phyloP scores from a whole-genome alignment of 2,797 vertebrate species.

The Acanthurus lineatus region DNA sequence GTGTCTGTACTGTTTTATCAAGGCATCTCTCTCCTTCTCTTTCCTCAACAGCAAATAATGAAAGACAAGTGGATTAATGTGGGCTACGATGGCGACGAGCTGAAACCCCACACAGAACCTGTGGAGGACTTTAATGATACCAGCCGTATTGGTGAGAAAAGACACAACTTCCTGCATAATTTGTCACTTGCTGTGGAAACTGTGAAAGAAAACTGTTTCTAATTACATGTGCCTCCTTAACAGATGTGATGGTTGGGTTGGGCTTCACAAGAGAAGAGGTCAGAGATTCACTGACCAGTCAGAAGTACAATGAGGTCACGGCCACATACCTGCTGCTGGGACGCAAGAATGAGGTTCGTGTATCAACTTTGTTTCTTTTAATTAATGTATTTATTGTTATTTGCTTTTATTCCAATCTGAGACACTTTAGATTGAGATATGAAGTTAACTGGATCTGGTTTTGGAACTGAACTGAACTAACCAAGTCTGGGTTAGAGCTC shows the following conservation, averaged over 20 bases:
- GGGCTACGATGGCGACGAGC: slow-evolving; percentile 89
- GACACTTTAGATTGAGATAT: neutral
- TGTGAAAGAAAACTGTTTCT: neutral
- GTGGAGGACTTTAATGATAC: slow-evolving; percentile 89
- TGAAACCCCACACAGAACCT: slow-evolving; percentile 91
- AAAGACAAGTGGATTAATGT: slow-evolving; percentile 97
- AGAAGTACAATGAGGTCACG: slow-evolving; percentile 95
- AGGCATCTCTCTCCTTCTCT: neutral
- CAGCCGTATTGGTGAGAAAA: slow-evolving; percentile 84
- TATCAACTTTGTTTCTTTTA: too few species aligned
- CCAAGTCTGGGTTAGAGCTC: neutral
- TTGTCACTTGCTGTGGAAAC: neutral
- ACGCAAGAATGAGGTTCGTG: slow-evolving; percentile 88
- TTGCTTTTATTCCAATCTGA: neutral
- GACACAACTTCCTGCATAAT: neutral
- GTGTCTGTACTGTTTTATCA: neutral
- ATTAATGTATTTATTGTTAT: slow-evolving; percentile 55
- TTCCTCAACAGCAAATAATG: slow-evolving; percentile 92
- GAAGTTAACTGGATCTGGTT: neutral
- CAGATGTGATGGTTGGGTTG: slow-evolving; percentile 97
- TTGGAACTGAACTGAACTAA: neutral
- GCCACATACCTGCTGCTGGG: slow-evolving; percentile 96
- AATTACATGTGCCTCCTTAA: neutral
- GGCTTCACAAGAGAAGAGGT: slow-evolving; percentile 93
- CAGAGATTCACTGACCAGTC: slow-evolving; percentile 89